A percentile compares a stretch with the other conserved stretches of the same genome.
Evolutionary conservation across 2,113 vertebrate genomes (phyloP).

Genomic region (Anarrhichthys ocellatus): DNA sequence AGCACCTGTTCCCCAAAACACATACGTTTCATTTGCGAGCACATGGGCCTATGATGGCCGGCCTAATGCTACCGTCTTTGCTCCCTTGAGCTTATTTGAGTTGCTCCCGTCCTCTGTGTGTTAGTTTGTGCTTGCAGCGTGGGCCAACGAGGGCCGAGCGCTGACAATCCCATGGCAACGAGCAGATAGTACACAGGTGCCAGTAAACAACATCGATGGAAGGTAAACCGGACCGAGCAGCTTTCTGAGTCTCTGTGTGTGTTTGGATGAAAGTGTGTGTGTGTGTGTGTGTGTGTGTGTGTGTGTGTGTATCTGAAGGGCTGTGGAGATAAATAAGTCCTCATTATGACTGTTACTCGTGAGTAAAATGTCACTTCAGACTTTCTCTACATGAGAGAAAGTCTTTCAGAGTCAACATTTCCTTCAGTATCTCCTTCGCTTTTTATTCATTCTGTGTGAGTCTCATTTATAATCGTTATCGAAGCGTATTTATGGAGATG

Average conservation of each 20-base stretch:
- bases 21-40: background rate
- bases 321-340: too few relatives aligned
- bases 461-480: background rate
- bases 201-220: slow-evolving; percentile 12
- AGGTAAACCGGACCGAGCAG: background rate
- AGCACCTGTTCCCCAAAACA: background rate
- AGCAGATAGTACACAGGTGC: slow-evolving; percentile 5
- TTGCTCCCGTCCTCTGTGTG: background rate
- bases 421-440: background rate
- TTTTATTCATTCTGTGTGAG: background rate
- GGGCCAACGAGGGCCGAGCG: background rate
- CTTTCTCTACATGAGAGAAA: background rate
- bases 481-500: background rate
- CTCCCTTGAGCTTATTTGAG: background rate
- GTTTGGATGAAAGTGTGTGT: background rate
- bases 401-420: background rate
- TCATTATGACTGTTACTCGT: too few relatives aligned
- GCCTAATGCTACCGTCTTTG: background rate
- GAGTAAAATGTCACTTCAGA: background rate
- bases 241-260: background rate
- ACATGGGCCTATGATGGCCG: background rate
- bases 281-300: background rate
- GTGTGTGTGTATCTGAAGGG: background rate
- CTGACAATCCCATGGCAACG: slow-evolving; percentile 26
- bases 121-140: slow-evolving; percentile 12